Conservation (phyloP, 2,888 invertebrate species). For the Dyspetes luteomarginatus region DNA sequence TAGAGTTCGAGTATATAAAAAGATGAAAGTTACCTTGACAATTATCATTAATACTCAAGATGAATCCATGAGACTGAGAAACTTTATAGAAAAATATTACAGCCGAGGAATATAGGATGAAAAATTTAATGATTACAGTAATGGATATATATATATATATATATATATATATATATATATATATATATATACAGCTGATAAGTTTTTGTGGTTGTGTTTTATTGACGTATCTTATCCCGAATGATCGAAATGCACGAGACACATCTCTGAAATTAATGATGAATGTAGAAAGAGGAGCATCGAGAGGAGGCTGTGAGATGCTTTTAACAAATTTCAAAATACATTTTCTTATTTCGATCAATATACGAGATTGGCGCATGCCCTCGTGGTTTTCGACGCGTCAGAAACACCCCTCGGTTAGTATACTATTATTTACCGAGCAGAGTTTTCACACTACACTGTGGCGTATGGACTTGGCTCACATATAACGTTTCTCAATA, state of each 20-base stretch:
- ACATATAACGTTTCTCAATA: constrained; percentile 54
- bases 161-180: too few relatives aligned
- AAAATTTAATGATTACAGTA: background rate
- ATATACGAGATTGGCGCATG: constrained; percentile 65
- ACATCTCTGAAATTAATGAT: constrained; percentile 15
- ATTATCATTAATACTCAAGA: background rate
- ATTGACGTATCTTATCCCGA: too few relatives aligned
- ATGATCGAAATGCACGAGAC: background rate
- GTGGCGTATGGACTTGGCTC: constrained; percentile 40
- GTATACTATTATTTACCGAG: constrained; percentile 53
- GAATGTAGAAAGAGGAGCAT: constrained; percentile 2
- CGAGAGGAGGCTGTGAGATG: background rate
- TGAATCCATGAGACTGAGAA: background rate
- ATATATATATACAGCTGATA: too few relatives aligned
- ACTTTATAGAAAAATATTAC: background rate
- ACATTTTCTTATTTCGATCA: constrained; percentile 67
- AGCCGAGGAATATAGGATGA: background rate
- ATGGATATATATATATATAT: too few relatives aligned
- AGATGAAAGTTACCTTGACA: background rate
- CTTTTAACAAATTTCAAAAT: constrained; percentile 51
- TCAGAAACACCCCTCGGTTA: constrained; percentile 18
- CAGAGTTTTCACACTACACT: constrained; percentile 23
- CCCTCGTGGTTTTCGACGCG: constrained; percentile 22
- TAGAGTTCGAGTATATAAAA: background rate
- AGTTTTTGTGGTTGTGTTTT: too few relatives aligned